Evolutionary conservation across 2,888 invertebrate genomes (phyloP), one percentile per base, ranked within the genome.

Genomic region (Abrostola triplasia): DNA sequence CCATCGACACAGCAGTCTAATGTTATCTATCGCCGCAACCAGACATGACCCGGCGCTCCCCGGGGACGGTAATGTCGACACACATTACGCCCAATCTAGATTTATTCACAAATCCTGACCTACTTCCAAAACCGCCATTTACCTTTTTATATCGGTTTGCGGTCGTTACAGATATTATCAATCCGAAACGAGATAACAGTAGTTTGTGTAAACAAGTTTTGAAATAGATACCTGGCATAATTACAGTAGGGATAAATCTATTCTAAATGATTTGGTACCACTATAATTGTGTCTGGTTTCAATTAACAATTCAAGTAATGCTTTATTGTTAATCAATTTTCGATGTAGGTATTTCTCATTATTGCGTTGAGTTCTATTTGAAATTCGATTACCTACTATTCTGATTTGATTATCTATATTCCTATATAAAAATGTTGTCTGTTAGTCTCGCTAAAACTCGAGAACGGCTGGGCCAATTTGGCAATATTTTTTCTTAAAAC

Each of bases 101-200:
- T 89, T 89, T 88, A 88, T 89, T 87, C 84, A 81, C 82, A 81
- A 83, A 82, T 86, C 84, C 85, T 87, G 88, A 87, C 88, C 88
- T 79, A 88, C 81, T 89, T 89, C 80, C 78, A 70, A 76, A 79
- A 76, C 73, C 76, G 63, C 82, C 83, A 84, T 84, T 85, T 85
- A 84, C 84, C 81, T 85, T 85, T 83, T 82, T 81, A 81, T 80
- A 76, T 58, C 55, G 56, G 57, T 61, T 58, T 67, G 67, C 67
- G 78, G 70, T 70, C 72, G 70, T 73, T 76, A 70, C 50, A 68
- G 74, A 74, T 77, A 67, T 73, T 76, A 80, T 76, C 77, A 67
- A 62, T 59, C 60, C 54, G 58, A 64, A 66, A 62, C 64, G 59
- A 65, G 76, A 77, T 76, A 69, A 58, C 66, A 64, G 49, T 54